These are phyloP conservation scores for Ormyrus labotus DNA, from an alignment of 2,888 invertebrate species.

Conservation along the genomic window DNA sequence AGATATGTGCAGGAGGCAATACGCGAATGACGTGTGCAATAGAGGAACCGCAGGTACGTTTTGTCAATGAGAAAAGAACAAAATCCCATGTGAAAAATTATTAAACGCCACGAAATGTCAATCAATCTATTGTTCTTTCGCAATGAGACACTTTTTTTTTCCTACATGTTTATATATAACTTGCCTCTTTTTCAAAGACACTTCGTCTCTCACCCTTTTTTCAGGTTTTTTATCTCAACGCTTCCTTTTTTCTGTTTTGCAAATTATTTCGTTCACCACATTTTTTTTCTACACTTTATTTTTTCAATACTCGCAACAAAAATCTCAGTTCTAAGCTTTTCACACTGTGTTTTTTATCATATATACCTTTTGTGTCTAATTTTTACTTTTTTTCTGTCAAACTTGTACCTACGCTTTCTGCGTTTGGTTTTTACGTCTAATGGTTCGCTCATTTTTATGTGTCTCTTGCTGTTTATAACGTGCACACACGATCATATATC, in stretches of 20 bases:
- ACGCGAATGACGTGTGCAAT: slow-evolving; percentile 96
- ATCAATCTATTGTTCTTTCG: slow-evolving; percentile 23
- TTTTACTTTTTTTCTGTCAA: slow-evolving; percentile 38
- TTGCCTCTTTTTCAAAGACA: slow-evolving; percentile 3
- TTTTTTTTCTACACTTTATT: slow-evolving; percentile 35
- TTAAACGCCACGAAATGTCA: slow-evolving; percentile 7
- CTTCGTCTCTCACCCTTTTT: slow-evolving; percentile 1
- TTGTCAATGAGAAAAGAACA: slow-evolving; percentile 58
- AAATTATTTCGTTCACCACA: slow-evolving; percentile 52
- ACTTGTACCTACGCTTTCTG: slow-evolving; percentile 46
- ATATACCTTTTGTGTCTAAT: slow-evolving; percentile 39
- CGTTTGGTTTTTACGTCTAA: slow-evolving; percentile 47
- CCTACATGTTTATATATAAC: neutral
- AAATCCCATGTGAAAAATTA: slow-evolving; percentile 26
- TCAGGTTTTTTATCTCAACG: slow-evolving; percentile 13
- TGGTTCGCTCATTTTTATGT: slow-evolving; percentile 45
- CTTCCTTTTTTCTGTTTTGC: slow-evolving; percentile 43
- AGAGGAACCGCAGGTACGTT: slow-evolving; percentile 97
- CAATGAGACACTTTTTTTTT: slow-evolving; percentile 45
- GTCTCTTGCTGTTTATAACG: slow-evolving; percentile 41
- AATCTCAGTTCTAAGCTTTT: slow-evolving; percentile 41
- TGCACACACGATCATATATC: slow-evolving; percentile 33
- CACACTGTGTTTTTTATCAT: slow-evolving; percentile 28
- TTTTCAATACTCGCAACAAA: slow-evolving; percentile 43
- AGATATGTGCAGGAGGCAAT: slow-evolving; percentile 98